Evolutionary conservation across 2,113 vertebrate genomes (phyloP).

Genomic region (Dipodomys spectabilis): DNA sequence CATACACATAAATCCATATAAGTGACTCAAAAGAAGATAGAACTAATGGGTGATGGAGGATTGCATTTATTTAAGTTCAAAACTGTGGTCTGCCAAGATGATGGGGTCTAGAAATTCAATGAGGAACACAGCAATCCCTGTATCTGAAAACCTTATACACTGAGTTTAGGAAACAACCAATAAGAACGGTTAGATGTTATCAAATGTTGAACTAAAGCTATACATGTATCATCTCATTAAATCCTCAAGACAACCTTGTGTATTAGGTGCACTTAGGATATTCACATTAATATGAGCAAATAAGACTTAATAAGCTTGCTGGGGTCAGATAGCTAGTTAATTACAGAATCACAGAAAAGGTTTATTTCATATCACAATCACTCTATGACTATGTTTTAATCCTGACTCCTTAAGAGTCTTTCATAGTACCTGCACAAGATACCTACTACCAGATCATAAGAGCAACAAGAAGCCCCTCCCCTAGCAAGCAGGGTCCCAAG

Average conservation of each 20-base stretch:
- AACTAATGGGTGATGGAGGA: not conserved
- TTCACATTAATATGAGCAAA: not conserved
- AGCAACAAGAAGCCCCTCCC: not conserved
- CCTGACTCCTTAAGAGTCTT: not conserved
- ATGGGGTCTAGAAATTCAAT: not conserved
- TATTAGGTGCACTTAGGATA: not conserved
- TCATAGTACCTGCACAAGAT: not conserved
- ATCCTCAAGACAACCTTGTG: not conserved
- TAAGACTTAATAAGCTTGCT: not conserved
- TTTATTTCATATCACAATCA: not conserved
- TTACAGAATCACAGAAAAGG: not conserved
- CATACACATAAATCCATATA: not conserved
- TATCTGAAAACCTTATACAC: constrained; percentile 23
- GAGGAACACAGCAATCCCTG: not conserved
- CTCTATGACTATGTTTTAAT: not conserved
- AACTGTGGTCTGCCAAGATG: not conserved
- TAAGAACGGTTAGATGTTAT: not conserved
- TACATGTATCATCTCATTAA: not conserved
- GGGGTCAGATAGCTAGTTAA: not conserved
- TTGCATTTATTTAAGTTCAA: not conserved
- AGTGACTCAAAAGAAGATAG: not conserved
- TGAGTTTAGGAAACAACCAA: not conserved
- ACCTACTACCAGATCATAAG: not conserved
- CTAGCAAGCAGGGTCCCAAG: not conserved
- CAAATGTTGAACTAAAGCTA: not conserved